Evolutionary conservation across 2,113 vertebrate species (phyloP), one percentile per base, ranked within the genome.

Genomic region (Microcebus lehilahytsara): DNA sequence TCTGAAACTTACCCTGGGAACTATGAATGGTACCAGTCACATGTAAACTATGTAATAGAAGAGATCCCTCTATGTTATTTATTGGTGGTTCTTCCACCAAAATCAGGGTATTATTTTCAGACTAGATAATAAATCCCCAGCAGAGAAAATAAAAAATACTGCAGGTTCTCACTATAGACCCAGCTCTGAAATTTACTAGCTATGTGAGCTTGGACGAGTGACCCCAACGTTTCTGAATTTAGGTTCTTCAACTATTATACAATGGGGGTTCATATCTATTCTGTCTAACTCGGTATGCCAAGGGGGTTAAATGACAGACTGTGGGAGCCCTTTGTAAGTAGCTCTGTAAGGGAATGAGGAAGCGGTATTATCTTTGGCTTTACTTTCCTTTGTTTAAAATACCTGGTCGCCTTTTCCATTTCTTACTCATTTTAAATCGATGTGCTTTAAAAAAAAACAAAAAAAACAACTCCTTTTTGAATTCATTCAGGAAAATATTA

Each of bases 401-500:
- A 78, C 95, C 64, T 96, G 34, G 34, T 93, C 74, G 90, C 16
- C 53, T 67, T 49, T 12, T 71, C 22, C 87, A 42, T 87, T 84
- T 85, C 56, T 80, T 97, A 37, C 69, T 97, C 67, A 75, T 81
- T 97, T 97, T 96, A 96, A 91, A 90, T 53, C 92, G 74, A 95
- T 92, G 71, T 79, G 79, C 11, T 94, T 86, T n/a, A n/a, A n/a
- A n/a, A 17, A 16, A 13, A 74, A 51, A 51, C 1, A 51, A 51
- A 51, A 51, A n/a, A n/a, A n/a, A n/a, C n/a, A 51, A 64, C 4
- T 64, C 23, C 62, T 67, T 92, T 46, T 95, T 97, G 86, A 91
- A 96, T 93, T 42, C 40, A 91, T 92, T 85, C 85, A 91, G 87
- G 40, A 95, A 95, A 96, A 94, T 94, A 97, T 53, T 97, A 95